Evolutionary conservation across 2,888 invertebrate species (phyloP).

Genomic region (Rhogogaster chlorosoma): DNA sequence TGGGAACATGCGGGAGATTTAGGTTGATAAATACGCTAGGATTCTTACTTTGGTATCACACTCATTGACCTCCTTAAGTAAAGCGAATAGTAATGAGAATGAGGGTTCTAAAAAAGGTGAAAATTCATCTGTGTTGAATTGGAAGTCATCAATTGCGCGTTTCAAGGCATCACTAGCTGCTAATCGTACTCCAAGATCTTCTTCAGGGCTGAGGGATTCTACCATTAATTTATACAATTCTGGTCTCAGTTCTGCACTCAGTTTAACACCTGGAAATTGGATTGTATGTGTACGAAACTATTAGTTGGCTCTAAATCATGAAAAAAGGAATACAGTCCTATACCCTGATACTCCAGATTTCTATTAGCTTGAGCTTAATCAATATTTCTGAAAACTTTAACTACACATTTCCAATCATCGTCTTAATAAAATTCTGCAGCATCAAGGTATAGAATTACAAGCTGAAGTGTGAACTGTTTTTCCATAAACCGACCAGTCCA

Average conservation of each 20-base stretch:
- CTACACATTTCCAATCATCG: neutral
- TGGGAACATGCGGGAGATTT: neutral
- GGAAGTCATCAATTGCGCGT: conserved; percentile 94
- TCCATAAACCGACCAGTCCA: conserved; percentile 81
- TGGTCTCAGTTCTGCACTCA: conserved; percentile 89
- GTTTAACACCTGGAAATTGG: conserved; percentile 82
- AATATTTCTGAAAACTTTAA: neutral
- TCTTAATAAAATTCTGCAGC: neutral
- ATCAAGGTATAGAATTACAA: neutral
- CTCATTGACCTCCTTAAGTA: conserved; percentile 92
- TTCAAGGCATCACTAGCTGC: conserved; percentile 92
- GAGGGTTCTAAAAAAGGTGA: conserved; percentile 89
- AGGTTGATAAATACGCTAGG: neutral
- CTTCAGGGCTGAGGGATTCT: conserved; percentile 85
- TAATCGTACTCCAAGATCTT: conserved; percentile 94
- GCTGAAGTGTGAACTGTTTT: neutral
- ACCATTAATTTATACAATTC: conserved; percentile 89
- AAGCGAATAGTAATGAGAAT: conserved; percentile 89
- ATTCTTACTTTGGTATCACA: conserved; percentile 91
- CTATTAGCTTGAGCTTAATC: neutral
- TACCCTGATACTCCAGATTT: neutral
- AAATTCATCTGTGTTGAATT: conserved; percentile 93
- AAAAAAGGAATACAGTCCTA: neutral
- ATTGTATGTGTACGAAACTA: neutral
- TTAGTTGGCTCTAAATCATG: neutral